Evolutionary conservation across 2,888 invertebrate species (phyloP).

Genomic region (Chrysolina americana): DNA sequence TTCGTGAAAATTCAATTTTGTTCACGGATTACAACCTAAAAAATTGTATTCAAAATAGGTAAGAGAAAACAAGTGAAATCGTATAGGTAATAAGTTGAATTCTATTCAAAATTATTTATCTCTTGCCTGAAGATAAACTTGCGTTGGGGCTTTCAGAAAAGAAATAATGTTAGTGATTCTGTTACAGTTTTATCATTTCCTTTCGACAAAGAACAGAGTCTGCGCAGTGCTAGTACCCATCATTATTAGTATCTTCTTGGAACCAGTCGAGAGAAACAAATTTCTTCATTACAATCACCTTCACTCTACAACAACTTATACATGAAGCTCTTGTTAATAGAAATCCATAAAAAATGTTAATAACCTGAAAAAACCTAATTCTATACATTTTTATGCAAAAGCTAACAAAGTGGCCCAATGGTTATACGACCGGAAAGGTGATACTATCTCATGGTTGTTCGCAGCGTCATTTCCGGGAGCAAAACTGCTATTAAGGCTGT

Average conservation of each 20-base stretch:
- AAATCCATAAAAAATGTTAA: constrained; percentile 36
- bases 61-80: too few species aligned
- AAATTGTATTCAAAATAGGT: too few species aligned
- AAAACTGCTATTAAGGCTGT: constrained; percentile 52
- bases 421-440: constrained; percentile 36
- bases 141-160: background rate
- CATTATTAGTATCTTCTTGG: background rate
- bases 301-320: background rate
- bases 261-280: constrained; percentile 36
- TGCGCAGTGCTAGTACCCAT: background rate
- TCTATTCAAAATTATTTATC: too few species aligned
- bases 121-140: too few species aligned
- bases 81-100: too few species aligned
- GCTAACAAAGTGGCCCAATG: constrained; percentile 36
- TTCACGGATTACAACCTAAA: too few species aligned
- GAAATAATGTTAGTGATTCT: background rate
- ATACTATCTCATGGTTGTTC: constrained; percentile 60
- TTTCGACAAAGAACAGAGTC: background rate
- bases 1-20: too few species aligned
- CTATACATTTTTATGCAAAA: constrained; percentile 45
- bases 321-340: constrained; percentile 25
- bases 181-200: background rate
- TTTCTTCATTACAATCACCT: constrained; percentile 34
- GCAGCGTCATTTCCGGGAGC: constrained; percentile 55
- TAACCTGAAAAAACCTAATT: constrained; percentile 36